Conservation (phyloP, 2,797 vertebrate genomes). For the Muscicapa comitata region DNA sequence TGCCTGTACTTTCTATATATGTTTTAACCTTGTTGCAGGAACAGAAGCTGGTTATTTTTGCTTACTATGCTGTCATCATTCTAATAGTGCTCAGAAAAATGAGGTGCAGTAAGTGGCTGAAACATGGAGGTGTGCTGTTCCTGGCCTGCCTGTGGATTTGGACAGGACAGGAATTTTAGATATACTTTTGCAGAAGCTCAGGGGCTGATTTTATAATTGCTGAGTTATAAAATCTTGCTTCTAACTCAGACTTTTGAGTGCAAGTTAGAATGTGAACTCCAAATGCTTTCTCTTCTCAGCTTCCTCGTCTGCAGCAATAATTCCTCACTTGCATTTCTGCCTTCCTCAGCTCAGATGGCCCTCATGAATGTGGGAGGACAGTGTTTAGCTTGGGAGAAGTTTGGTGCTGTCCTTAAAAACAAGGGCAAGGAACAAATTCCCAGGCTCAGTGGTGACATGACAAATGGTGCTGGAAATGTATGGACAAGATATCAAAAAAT, state of each 20-base stretch:
- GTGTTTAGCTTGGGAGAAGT: not conserved
- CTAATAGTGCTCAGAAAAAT: not conserved
- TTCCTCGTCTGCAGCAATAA: not conserved
- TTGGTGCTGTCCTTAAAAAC: not conserved
- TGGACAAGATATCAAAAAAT: not conserved
- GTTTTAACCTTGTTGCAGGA: not conserved
- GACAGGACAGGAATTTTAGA: not conserved
- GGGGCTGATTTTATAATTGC: not conserved
- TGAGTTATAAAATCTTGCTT: not conserved
- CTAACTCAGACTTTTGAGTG: not conserved
- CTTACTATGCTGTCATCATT: not conserved
- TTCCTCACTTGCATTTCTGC: not conserved
- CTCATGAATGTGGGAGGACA: not conserved
- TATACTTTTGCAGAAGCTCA: not conserved
- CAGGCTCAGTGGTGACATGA: not conserved
- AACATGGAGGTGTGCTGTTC: not conserved
- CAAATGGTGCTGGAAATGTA: not conserved
- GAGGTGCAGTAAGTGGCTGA: not conserved
- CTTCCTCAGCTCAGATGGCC: slow-evolving; percentile 6
- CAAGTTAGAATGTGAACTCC: not conserved
- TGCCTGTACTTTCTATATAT: not conserved
- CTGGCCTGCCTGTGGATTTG: not conserved
- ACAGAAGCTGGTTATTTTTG: not conserved
- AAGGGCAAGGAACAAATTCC: not conserved
- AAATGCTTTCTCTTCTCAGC: not conserved